phyloP scores from a whole-genome alignment of 2,888 invertebrate genomes.

The Yponomeuta cagnagella region DNA sequence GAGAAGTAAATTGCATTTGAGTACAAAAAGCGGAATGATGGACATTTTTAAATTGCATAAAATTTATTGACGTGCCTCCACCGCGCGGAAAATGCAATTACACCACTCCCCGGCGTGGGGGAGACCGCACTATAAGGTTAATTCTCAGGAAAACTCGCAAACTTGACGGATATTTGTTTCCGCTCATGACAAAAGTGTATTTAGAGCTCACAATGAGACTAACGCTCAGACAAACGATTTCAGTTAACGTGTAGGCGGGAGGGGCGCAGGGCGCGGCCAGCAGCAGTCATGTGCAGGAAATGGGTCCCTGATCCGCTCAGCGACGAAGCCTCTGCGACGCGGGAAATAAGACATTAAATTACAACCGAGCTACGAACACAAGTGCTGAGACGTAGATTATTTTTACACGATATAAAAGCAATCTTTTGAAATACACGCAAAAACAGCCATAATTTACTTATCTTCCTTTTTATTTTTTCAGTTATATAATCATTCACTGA shows the following conservation, averaged over 20 bases:
- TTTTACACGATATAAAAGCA: too few species aligned
- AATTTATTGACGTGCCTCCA: slow-evolving; percentile 14
- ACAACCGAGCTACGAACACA: background rate
- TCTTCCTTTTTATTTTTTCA: too few species aligned
- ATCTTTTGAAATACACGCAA: too few species aligned
- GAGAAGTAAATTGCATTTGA: slow-evolving; percentile 15
- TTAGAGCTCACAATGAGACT: background rate
- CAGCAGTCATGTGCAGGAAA: background rate
- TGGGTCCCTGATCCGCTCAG: background rate
- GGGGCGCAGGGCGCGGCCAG: background rate
- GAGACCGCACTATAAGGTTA: background rate
- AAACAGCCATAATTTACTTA: too few species aligned
- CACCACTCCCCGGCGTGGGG: background rate
- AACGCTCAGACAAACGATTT: background rate
- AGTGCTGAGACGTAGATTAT: background rate
- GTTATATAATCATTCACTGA: too few species aligned
- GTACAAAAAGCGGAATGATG: slow-evolving; percentile 12
- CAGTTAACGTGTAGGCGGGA: background rate
- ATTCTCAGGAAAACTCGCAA: background rate
- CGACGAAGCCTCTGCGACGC: background rate
- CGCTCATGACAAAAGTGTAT: too few species aligned
- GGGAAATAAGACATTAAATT: too few species aligned
- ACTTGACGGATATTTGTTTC: background rate
- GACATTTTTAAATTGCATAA: slow-evolving; percentile 21
- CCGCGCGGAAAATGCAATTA: background rate